Percentiles rank a stretch among this genome's conserved stretches.
Conservation (phyloP, 2,888 invertebrate species). For the Leptinotarsa rubiginosa region DNA sequence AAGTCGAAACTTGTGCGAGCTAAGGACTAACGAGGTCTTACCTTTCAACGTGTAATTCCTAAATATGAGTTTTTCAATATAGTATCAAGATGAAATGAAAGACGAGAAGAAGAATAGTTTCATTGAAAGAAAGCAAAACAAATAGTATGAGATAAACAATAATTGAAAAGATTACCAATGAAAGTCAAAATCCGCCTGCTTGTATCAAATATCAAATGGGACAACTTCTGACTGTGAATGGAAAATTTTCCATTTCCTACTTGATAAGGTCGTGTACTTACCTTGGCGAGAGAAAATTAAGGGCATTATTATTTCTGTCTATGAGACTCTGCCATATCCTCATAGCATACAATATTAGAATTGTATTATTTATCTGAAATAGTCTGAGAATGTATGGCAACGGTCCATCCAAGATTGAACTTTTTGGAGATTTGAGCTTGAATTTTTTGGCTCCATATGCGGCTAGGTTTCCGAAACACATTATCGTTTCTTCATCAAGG, state of each 20-base stretch:
- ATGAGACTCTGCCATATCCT: conserved; percentile 70
- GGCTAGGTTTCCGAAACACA: conserved; percentile 70
- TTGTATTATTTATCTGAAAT: conserved; percentile 66
- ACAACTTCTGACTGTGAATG: not conserved
- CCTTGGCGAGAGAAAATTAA: conserved; percentile 66
- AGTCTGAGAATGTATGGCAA: conserved; percentile 68
- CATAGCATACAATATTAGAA: conserved; percentile 70
- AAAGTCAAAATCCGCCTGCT: too few species aligned
- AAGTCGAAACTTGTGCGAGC: too few species aligned
- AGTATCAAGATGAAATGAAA: too few species aligned
- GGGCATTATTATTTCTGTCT: conserved; percentile 69
- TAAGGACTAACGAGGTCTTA: too few species aligned
- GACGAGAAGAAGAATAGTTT: too few species aligned
- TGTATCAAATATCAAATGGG: too few species aligned
- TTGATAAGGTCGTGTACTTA: not conserved
- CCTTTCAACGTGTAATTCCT: too few species aligned
- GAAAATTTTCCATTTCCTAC: not conserved
- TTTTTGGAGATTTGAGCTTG: conserved; percentile 62
- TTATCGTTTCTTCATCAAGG: conserved; percentile 62
- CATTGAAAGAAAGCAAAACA: too few species aligned
- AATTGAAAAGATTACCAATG: too few species aligned
- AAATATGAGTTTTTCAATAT: too few species aligned
- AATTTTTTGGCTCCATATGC: conserved; percentile 70
- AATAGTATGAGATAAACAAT: too few species aligned
- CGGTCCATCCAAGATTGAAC: conserved; percentile 67